These are phyloP conservation scores for Pocillopora grandis DNA, from an alignment of 92 coral and sea anemone genomes.

Conservation along the genomic window DNA sequence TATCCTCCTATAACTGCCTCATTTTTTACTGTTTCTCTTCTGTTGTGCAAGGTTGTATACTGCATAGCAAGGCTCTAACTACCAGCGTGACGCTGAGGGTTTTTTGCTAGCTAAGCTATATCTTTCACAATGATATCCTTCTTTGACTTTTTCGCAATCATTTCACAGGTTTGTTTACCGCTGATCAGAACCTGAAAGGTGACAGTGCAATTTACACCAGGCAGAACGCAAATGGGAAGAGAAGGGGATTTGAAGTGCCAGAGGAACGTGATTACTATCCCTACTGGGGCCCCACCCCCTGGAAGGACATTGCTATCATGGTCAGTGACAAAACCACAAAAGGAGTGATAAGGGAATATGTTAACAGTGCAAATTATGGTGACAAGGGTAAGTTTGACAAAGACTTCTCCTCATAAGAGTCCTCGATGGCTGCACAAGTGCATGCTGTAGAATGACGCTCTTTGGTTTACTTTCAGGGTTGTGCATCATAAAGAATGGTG, in stretches of 20 bases:
- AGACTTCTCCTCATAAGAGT: neutral
- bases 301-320: slow-evolving; percentile 46
- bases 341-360: slow-evolving; percentile 11
- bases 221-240: slow-evolving; percentile 37
- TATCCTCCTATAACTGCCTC: too few species aligned
- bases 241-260: slow-evolving; percentile 38
- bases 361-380: neutral
- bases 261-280: slow-evolving; percentile 54
- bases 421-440: neutral
- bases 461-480: slow-evolving; percentile 16
- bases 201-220: slow-evolving; percentile 5
- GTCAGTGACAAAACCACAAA: slow-evolving; percentile 31
- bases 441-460: neutral
- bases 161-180: slow-evolving; percentile 35
- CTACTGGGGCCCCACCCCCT: slow-evolving; percentile 46
- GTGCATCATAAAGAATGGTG: slow-evolving; percentile 31
- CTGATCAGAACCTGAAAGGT: slow-evolving; percentile 26
- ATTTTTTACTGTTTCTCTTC: too few species aligned
- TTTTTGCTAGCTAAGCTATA: too few species aligned
- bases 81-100: too few species aligned
- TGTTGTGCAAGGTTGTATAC: too few species aligned
- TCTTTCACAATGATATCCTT: too few species aligned
- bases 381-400: slow-evolving; percentile 5
- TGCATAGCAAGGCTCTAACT: too few species aligned
- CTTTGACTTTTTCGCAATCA: neutral